Evolutionary conservation across 2,797 vertebrate genomes (phyloP), one percentile per base, ranked within the genome.

Genomic region (Erpetoichthys calabaricus): DNA sequence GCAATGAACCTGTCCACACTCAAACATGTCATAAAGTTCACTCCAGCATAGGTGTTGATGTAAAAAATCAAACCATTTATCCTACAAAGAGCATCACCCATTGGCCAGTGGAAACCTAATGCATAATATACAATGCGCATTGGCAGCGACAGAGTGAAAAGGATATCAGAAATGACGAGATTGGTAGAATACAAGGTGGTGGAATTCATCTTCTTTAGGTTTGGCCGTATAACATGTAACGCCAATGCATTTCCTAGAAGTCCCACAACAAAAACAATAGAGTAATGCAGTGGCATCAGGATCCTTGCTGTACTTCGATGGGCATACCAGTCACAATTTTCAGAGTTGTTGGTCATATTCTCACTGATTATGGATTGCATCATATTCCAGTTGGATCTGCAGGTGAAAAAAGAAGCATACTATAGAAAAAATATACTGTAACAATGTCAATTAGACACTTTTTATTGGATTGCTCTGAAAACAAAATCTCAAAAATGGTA

Each of bases 21-120:
- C 57, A 99, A 75, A 65, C 93, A 97, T 0, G 91, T 96, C 95
- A 99, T 99, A 73, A 99, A 99, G 70, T 94, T 97, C 45, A 98
- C 93, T 0, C 94, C 89, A 0, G 93, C 91, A 0, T 99, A 99
- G 9, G 91, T 95, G 77, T 99, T 98, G 61, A 98, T 86, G 43
- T 99, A 99, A 70, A 97, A 95, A 56, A 91, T 8, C n/a, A 99
- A 68, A 1, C 87, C 86, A 0, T 80, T 85, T 56, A 91, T 63
- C 63, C 90, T 89, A 8, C 95, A 99, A 4, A 89, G 0, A 0
- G 1, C 25, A 54, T 97, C 94, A 0, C 89, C 84, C 1, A 99
- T 63, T 0, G 77, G 78, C 95, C 95, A 99, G 76, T 98, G 72
- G 67, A 99, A 99, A 25, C 94, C 92, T 67, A 78, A 2, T 0